phyloP scores from a whole-genome alignment of 2,888 invertebrate species.

The Beris chalybata region DNA sequence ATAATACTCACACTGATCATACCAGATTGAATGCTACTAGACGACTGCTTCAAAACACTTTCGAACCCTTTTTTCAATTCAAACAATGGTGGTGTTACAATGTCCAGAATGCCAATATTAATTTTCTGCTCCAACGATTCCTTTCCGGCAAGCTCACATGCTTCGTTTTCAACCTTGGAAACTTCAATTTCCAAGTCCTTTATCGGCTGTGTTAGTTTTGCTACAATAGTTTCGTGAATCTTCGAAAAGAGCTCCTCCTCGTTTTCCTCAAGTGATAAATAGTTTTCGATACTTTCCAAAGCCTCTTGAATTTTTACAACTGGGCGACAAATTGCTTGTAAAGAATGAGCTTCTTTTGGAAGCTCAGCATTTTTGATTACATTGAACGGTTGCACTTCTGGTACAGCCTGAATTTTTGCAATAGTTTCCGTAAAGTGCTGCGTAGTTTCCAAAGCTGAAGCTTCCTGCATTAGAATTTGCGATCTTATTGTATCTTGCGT shows the following conservation, averaged over 20 bases:
- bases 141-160: slow-evolving; percentile 37
- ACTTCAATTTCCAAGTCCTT: slow-evolving; percentile 48
- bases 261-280: slow-evolving; percentile 48
- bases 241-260: slow-evolving; percentile 52
- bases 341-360: slow-evolving; percentile 51
- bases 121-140: slow-evolving; percentile 55
- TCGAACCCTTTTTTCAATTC: slow-evolving; percentile 66
- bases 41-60: slow-evolving; percentile 52
- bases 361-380: slow-evolving; percentile 47
- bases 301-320: slow-evolving; percentile 57
- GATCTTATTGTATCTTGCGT: slow-evolving; percentile 62
- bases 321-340: slow-evolving; percentile 54
- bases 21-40: slow-evolving; percentile 48
- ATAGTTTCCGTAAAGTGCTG: slow-evolving; percentile 54
- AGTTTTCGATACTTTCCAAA: slow-evolving; percentile 53
- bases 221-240: slow-evolving; percentile 50
- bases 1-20: slow-evolving; percentile 57
- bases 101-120: slow-evolving; percentile 66
- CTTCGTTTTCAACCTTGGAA: slow-evolving; percentile 48
- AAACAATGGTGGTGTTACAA: slow-evolving; percentile 65
- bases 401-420: slow-evolving; percentile 50
- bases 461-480: slow-evolving; percentile 61
- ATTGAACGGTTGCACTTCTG: slow-evolving; percentile 48
- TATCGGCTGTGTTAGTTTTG: slow-evolving; percentile 51
- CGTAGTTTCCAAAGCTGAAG: slow-evolving; percentile 54